Percentiles rank a stretch among this genome's conserved stretches.
phyloP scores from a whole-genome alignment of 1,140 invertebrate genomes.

The Drosophila virilis region DNA sequence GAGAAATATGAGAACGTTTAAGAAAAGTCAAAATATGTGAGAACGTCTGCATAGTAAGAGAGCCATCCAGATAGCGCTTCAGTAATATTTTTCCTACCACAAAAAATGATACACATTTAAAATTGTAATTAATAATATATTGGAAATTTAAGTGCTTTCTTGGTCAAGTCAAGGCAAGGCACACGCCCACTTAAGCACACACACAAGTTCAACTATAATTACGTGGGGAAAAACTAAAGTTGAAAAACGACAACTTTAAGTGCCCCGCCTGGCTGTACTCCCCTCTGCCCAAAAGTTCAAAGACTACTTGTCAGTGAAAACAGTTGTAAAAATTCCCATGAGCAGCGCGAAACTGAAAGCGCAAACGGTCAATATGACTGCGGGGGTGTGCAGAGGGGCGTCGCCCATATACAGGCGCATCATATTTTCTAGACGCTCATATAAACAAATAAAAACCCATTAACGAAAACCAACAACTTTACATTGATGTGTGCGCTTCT shows the following conservation, averaged over 20 bases:
- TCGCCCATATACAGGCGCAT: constrained; percentile 60
- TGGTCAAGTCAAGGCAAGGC: constrained; percentile 7
- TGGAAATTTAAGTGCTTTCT: constrained; percentile 1
- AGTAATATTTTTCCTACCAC: too few species aligned
- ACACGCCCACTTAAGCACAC: constrained; percentile 26
- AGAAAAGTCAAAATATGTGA: constrained; percentile 2
- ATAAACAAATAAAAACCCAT: constrained; percentile 82
- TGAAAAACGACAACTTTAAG: constrained; percentile 12
- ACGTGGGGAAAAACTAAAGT: constrained; percentile 24
- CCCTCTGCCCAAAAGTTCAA: constrained; percentile 5
- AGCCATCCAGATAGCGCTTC: too few species aligned
- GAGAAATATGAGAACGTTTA: constrained; percentile 2
- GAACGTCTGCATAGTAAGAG: too few species aligned
- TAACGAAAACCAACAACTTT: constrained; percentile 72
- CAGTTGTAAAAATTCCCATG: constrained; percentile 76
- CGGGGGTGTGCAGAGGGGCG: constrained; percentile 13
- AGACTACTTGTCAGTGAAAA: constrained; percentile 73
- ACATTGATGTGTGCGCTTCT: constrained; percentile 60
- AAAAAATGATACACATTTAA: too few species aligned
- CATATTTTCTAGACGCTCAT: constrained; percentile 50
- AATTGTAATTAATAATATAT: constrained; percentile 38
- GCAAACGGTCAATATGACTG: constrained; percentile 37
- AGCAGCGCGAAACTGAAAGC: constrained; percentile 30
- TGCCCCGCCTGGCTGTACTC: neutral
- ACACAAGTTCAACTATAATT: constrained; percentile 44